A percentile compares a stretch with the other conserved stretches of the same genome.
phyloP scores from a whole-genome alignment of 2,113 vertebrate species.

The Antechinus flavipes region DNA sequence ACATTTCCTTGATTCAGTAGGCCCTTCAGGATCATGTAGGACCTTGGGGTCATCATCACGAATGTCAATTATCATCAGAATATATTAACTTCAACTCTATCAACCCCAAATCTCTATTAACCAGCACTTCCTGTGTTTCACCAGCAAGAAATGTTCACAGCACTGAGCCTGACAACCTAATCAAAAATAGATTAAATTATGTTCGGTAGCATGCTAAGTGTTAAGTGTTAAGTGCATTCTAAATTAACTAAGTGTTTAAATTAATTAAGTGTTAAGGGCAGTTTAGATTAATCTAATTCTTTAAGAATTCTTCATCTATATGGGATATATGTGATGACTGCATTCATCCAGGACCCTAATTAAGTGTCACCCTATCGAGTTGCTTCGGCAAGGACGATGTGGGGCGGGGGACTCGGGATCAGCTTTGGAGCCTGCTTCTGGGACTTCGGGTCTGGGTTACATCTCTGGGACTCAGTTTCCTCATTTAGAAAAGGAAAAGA shows the following conservation, averaged over 20 bases:
- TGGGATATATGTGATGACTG: background rate
- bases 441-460: background rate
- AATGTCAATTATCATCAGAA: background rate
- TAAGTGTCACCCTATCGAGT: background rate
- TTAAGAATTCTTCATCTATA: background rate
- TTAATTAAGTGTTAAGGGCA: background rate
- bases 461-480: background rate
- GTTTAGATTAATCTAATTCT: background rate
- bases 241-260: conserved; percentile 1
- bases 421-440: background rate
- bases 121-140: background rate
- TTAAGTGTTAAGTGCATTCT: background rate
- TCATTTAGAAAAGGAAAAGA: background rate
- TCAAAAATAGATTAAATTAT: background rate
- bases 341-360: background rate
- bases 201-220: background rate
- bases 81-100: background rate
- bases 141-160: background rate
- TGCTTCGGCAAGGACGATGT: background rate
- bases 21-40: background rate
- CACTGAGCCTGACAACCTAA: background rate
- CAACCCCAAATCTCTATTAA: conserved; percentile 2
- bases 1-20: background rate
- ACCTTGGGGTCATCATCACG: background rate
- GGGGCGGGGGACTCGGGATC: background rate